phyloP scores from a whole-genome alignment of 1,140 invertebrate species.

The Hormaphis cornu region DNA sequence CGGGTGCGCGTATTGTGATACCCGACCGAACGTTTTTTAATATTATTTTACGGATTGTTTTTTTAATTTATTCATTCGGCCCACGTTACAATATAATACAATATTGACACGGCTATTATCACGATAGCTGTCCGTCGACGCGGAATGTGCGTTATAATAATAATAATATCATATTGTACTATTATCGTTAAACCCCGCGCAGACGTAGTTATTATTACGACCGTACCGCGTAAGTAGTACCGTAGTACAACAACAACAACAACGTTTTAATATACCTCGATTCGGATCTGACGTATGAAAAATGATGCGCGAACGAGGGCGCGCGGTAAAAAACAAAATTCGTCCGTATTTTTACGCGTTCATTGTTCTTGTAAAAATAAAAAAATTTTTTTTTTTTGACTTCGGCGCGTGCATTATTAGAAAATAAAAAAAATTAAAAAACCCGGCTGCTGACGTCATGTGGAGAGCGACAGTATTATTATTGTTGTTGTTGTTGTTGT shows the following conservation, averaged over 20 bases:
- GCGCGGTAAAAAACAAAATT: conserved; percentile 1
- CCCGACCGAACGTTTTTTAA: too few species aligned
- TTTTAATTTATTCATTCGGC: background rate
- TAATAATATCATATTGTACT: too few species aligned
- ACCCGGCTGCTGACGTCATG: conserved; percentile 13
- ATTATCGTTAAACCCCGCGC: background rate
- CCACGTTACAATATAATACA: too few species aligned
- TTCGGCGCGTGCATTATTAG: conserved; percentile 13
- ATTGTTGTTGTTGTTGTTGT: too few species aligned
- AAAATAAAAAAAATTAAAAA: background rate
- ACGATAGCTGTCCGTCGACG: conserved; percentile 1
- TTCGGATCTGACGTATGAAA: conserved; percentile 27
- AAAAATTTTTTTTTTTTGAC: conserved; percentile 24
- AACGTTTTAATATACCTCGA: conserved; percentile 29
- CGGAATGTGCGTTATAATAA: too few species aligned
- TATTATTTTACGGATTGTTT: conserved; percentile 5
- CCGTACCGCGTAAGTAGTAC: background rate
- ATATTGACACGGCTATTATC: too few species aligned
- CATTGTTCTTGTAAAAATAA: conserved; percentile 27
- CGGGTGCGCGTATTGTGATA: too few species aligned
- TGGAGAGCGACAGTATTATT: conserved; percentile 28
- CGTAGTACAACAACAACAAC: conserved; percentile 9
- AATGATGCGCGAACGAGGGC: conserved; percentile 18
- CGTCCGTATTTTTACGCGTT: too few species aligned
- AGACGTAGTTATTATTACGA: conserved; percentile 26